phyloP scores from a whole-genome alignment of 2,888 invertebrate species.

The Lepetodrilus schrolli region DNA sequence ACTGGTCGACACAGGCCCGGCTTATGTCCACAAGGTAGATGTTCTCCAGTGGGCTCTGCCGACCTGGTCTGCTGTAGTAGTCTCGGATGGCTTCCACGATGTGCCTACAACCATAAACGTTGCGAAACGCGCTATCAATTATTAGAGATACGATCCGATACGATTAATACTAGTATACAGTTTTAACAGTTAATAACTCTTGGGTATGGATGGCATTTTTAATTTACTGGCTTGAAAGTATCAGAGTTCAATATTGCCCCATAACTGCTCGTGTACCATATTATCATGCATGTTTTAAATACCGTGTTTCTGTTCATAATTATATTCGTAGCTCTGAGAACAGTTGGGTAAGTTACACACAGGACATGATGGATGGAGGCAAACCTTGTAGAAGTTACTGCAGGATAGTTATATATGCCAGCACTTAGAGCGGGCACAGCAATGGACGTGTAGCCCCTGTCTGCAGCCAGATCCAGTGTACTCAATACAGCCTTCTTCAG shows the following conservation, averaged over 20 bases:
- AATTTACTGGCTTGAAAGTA: too few relatives aligned
- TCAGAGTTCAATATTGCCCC: too few relatives aligned
- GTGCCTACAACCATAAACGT: not conserved
- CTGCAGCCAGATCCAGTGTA: constrained; percentile 20
- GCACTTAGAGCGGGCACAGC: constrained; percentile 47
- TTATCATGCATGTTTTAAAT: too few relatives aligned
- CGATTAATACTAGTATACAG: not conserved
- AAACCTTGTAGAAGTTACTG: not conserved
- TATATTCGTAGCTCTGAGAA: too few relatives aligned
- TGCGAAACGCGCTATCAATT: too few relatives aligned
- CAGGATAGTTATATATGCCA: constrained; percentile 43
- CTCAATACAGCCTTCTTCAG: constrained; percentile 34
- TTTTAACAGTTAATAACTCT: not conserved
- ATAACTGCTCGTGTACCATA: too few relatives aligned
- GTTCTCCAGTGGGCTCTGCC: not conserved
- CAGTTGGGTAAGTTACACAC: too few relatives aligned
- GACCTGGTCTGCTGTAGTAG: not conserved
- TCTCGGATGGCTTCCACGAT: not conserved
- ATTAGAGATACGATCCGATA: too few relatives aligned
- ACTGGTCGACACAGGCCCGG: not conserved
- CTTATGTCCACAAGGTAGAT: not conserved
- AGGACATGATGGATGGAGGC: too few relatives aligned
- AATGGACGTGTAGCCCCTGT: constrained; percentile 22
- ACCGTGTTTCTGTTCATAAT: too few relatives aligned
- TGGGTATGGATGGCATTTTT: not conserved